Evolutionary conservation across 2,113 vertebrate species (phyloP).

Genomic region (Rhadina sibilatrix): DNA sequence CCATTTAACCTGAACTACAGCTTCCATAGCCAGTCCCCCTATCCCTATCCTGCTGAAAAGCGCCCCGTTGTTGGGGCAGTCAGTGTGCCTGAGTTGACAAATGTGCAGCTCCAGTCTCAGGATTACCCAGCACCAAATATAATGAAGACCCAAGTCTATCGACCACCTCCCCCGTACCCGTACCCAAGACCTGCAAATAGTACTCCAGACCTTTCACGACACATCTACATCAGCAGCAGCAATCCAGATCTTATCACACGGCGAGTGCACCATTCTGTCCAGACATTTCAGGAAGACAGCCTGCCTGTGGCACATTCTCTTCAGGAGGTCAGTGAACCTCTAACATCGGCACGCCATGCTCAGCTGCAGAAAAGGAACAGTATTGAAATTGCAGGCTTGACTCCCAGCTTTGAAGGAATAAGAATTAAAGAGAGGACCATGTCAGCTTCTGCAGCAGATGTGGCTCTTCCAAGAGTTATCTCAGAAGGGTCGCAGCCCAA

Average conservation of each 20-base stretch:
- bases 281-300: slow-evolving; percentile 98
- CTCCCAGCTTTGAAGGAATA: slow-evolving; percentile 86
- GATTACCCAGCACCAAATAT: slow-evolving; percentile 94
- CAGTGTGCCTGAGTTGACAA: slow-evolving; percentile 94
- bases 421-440: slow-evolving; percentile 87
- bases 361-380: slow-evolving; percentile 91
- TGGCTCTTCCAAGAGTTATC: slow-evolving; percentile 64
- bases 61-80: slow-evolving; percentile 91
- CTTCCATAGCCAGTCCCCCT: slow-evolving; percentile 89
- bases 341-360: slow-evolving; percentile 76
- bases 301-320: slow-evolving; percentile 94
- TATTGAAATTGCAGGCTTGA: slow-evolving; percentile 89
- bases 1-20: slow-evolving; percentile 90
- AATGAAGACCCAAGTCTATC: slow-evolving; percentile 93
- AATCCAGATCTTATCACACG: slow-evolving; percentile 94
- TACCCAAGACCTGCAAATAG: slow-evolving; percentile 94
- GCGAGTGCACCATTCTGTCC: slow-evolving; percentile 94
- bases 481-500: slow-evolving; percentile 80
- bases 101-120: slow-evolving; percentile 92
- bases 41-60: slow-evolving; percentile 85
- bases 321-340: slow-evolving; percentile 94
- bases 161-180: slow-evolving; percentile 90
- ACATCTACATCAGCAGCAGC: slow-evolving; percentile 92
- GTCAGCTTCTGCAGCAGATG: slow-evolving; percentile 83
- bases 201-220: slow-evolving; percentile 93